A percentile compares a stretch with the other conserved stretches of the same genome.
These are phyloP conservation scores for Epirrita christyi DNA, from an alignment of 2,888 invertebrate species.

Conservation along the genomic window DNA sequence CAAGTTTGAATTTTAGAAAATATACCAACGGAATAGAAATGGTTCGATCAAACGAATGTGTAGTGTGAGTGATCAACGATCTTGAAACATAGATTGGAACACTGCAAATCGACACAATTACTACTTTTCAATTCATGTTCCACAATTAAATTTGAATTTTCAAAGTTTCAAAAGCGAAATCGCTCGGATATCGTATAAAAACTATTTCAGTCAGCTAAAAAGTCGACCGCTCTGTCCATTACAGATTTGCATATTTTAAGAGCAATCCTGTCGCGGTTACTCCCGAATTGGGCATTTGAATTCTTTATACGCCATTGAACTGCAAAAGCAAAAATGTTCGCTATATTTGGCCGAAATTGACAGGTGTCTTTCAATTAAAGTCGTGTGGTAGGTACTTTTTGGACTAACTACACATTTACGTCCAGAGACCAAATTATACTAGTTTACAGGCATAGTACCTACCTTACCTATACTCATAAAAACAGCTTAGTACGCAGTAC, in stretches of 20 bases:
- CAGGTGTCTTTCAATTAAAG: slow-evolving; percentile 74
- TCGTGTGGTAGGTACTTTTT: slow-evolving; percentile 32
- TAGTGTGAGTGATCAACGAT: slow-evolving; percentile 17
- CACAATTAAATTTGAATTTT: slow-evolving; percentile 17
- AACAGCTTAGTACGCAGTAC: too few species aligned
- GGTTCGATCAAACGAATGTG: not conserved
- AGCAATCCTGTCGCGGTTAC: slow-evolving; percentile 66
- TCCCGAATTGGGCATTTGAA: slow-evolving; percentile 68
- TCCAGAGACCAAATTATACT: slow-evolving; percentile 11
- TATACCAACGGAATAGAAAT: not conserved
- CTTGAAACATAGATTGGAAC: slow-evolving; percentile 18
- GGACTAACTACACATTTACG: slow-evolving; percentile 3
- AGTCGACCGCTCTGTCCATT: slow-evolving; percentile 69
- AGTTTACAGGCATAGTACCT: too few species aligned
- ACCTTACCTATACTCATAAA: too few species aligned
- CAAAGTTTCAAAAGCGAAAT: slow-evolving; percentile 8
- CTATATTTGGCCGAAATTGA: slow-evolving; percentile 60
- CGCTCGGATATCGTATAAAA: slow-evolving; percentile 40
- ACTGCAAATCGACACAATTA: slow-evolving; percentile 10
- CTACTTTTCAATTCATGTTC: slow-evolving; percentile 20
- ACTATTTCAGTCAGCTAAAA: slow-evolving; percentile 63
- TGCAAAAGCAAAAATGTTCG: slow-evolving; percentile 60
- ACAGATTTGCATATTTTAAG: slow-evolving; percentile 79
- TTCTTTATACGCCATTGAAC: slow-evolving; percentile 68
- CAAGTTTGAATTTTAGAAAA: slow-evolving; percentile 31